These are phyloP conservation scores for Ivindomyrus marchei DNA, from an alignment of 2,113 vertebrate genomes.

Conservation along the genomic window DNA sequence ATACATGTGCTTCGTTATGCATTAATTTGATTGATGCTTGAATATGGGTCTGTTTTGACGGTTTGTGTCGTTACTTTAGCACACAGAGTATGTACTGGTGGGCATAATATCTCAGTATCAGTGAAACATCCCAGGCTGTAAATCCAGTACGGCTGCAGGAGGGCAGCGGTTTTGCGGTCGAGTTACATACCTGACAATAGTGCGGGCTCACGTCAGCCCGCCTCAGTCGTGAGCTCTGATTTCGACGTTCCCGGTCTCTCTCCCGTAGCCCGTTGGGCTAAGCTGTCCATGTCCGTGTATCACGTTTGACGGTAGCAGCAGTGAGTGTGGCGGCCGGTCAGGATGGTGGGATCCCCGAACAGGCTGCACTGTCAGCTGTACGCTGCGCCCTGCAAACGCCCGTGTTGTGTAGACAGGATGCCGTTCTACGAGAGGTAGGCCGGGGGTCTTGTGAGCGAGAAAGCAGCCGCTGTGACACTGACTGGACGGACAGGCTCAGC, in stretches of 20 bases:
- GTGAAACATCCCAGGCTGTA: not conserved
- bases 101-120: not conserved
- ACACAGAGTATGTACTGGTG: not conserved
- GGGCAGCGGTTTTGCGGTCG: not conserved
- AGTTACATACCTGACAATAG: not conserved
- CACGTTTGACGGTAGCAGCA: not conserved
- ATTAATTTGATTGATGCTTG: not conserved
- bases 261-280: not conserved
- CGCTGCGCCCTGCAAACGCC: not conserved
- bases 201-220: not conserved
- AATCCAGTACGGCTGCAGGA: not conserved
- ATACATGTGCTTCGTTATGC: not conserved
- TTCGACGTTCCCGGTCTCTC: not conserved
- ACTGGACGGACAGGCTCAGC: not conserved
- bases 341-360: not conserved
- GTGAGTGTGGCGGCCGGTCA: not conserved
- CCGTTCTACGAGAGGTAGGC: not conserved
- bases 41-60: not conserved
- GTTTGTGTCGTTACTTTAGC: not conserved
- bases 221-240: not conserved
- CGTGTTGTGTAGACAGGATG: not conserved
- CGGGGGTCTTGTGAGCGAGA: not conserved
- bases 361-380: not conserved
- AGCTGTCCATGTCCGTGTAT: not conserved
- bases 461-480: not conserved